Conservation (phyloP, 2,113 vertebrate species). For the Ictalurus punctatus region DNA sequence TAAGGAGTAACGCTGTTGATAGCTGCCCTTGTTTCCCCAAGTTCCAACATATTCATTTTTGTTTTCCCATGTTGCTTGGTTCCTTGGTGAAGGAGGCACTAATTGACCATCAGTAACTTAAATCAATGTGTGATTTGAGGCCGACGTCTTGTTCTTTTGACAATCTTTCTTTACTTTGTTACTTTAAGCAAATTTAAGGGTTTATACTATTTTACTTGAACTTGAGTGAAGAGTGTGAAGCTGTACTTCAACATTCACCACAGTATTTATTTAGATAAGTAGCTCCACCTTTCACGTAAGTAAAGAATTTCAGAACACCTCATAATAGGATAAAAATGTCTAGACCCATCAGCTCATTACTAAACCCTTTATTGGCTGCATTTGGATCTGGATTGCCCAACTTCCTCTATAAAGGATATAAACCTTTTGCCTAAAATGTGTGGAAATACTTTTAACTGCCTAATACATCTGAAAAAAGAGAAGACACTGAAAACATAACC, state of each 20-base stretch:
- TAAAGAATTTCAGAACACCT: background rate
- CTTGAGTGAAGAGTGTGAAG: background rate
- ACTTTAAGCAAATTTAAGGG: background rate
- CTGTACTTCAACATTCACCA: background rate
- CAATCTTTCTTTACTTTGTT: background rate
- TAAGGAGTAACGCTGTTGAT: background rate
- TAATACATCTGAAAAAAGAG: slow-evolving; percentile 38
- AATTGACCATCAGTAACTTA: background rate
- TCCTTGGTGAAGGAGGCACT: background rate
- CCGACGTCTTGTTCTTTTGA: background rate
- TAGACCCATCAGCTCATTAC: background rate
- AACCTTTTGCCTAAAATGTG: slow-evolving; percentile 12
- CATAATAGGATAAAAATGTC: background rate
- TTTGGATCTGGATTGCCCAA: background rate
- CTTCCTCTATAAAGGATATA: slow-evolving; percentile 15
- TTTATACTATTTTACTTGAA: background rate
- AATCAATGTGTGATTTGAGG: background rate
- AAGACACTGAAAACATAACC: slow-evolving; percentile 46
- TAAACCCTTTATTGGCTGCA: background rate
- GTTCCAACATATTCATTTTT: background rate
- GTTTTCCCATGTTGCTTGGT: background rate
- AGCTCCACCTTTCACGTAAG: background rate
- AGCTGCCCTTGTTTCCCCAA: background rate
- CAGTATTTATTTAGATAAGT: background rate
- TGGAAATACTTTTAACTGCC: slow-evolving; percentile 14